These are phyloP conservation scores for Acanthornis magna DNA, from an alignment of 2,797 vertebrate genomes.

Conservation along the genomic window DNA sequence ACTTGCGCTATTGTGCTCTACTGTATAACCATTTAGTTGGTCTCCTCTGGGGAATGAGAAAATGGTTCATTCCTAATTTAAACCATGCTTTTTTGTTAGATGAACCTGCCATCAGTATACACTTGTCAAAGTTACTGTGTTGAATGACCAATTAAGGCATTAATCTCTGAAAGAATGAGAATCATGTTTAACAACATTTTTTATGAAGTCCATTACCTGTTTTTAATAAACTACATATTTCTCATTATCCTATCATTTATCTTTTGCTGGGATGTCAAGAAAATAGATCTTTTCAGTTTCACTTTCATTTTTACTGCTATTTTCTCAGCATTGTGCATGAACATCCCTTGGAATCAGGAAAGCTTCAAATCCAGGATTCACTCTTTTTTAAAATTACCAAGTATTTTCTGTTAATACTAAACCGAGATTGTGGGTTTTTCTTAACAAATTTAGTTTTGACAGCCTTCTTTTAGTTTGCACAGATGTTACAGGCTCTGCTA, in stretches of 20 bases:
- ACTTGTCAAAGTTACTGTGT: neutral
- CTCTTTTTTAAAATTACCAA: neutral
- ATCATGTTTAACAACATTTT: neutral
- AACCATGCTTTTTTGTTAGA: neutral
- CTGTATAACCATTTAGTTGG: neutral
- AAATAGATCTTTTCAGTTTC: neutral
- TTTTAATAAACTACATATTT: neutral
- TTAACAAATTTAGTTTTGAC: neutral
- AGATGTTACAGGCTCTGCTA: neutral
- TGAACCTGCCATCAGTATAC: neutral
- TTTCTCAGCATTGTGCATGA: neutral
- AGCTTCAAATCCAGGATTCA: neutral
- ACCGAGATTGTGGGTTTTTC: neutral
- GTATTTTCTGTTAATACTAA: neutral
- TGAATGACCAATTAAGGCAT: neutral
- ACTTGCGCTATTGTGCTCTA: neutral
- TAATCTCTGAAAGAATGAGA: neutral
- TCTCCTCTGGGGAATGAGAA: neutral
- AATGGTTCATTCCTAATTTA: neutral
- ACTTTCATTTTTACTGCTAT: slow-evolving; percentile 13
- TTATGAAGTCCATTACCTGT: neutral
- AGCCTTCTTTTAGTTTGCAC: neutral
- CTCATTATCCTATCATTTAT: neutral
- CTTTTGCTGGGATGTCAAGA: neutral
- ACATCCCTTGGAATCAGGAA: neutral